Percentiles rank a stretch among this genome's conserved stretches.
These are phyloP conservation scores for Dorcus hopei DNA, from an alignment of 2,888 invertebrate species.

Conservation along the genomic window DNA sequence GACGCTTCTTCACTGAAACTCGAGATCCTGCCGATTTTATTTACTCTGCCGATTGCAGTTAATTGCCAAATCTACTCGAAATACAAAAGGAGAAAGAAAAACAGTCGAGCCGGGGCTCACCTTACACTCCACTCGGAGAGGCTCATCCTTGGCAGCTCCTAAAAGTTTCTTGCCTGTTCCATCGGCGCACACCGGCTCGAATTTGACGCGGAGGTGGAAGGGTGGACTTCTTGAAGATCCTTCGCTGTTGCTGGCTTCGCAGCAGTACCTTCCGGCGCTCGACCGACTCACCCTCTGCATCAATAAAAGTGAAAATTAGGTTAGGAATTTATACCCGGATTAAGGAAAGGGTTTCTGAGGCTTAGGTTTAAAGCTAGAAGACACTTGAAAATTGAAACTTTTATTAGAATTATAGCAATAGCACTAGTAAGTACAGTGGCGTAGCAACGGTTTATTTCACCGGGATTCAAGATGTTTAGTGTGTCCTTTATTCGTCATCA, in stretches of 20 bases:
- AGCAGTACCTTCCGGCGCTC: slow-evolving; percentile 72
- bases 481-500: too few relatives aligned
- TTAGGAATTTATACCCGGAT: background rate
- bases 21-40: too few relatives aligned
- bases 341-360: background rate
- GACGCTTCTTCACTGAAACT: too few relatives aligned
- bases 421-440: background rate
- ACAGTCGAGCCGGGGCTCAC: slow-evolving; percentile 25
- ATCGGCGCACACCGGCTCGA: slow-evolving; percentile 54
- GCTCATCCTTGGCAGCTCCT: slow-evolving; percentile 56
- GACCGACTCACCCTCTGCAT: slow-evolving; percentile 70
- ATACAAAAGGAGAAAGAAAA: too few relatives aligned
- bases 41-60: too few relatives aligned
- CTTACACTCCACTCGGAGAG: slow-evolving; percentile 53
- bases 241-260: slow-evolving; percentile 73
- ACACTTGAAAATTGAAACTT: background rate
- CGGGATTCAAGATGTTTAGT: too few relatives aligned
- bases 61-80: too few relatives aligned
- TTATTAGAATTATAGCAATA: background rate
- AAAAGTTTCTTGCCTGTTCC: slow-evolving; percentile 49
- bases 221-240: slow-evolving; percentile 74
- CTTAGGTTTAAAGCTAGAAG: background rate
- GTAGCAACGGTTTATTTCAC: background rate
- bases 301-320: slow-evolving; percentile 47
- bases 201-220: slow-evolving; percentile 72